These are phyloP conservation scores for Pithys albifrons DNA, from an alignment of 2,113 vertebrate species.

Conservation along the genomic window DNA sequence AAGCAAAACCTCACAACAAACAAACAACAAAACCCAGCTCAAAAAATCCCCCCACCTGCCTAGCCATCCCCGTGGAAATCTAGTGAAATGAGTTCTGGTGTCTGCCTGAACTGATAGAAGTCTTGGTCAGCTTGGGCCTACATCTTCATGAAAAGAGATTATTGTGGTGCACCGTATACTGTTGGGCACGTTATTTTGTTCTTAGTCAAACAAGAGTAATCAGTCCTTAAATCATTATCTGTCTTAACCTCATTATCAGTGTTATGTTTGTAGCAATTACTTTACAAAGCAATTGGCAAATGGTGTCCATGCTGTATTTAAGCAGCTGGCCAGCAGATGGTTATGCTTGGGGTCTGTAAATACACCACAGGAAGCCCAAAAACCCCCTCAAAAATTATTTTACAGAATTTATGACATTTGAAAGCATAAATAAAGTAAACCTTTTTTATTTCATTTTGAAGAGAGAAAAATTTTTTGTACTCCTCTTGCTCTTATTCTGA, in stretches of 20 bases:
- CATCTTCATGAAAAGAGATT: background rate
- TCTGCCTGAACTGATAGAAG: background rate
- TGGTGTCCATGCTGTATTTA: background rate
- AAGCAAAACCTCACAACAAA: background rate
- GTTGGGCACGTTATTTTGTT: background rate
- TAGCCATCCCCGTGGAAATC: background rate
- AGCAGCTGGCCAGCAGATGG: background rate
- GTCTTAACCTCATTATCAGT: background rate
- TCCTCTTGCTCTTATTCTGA: background rate
- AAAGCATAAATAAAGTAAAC: background rate
- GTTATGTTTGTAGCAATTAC: background rate
- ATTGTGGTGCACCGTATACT: background rate
- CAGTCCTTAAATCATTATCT: background rate
- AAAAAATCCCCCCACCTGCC: rapidly evolving
- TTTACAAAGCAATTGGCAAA: background rate
- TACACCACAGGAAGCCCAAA: background rate
- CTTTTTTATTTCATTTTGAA: background rate
- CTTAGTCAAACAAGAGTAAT: background rate
- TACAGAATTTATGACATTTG: background rate
- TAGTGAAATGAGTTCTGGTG: background rate
- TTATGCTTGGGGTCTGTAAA: background rate
- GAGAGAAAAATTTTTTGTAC: background rate
- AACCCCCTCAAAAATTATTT: background rate
- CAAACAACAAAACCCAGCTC: background rate
- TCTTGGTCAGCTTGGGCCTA: background rate